Percentiles rank a stretch among this genome's conserved stretches.
phyloP scores from a whole-genome alignment of 2,113 vertebrate species.

The Trichechus manatus region DNA sequence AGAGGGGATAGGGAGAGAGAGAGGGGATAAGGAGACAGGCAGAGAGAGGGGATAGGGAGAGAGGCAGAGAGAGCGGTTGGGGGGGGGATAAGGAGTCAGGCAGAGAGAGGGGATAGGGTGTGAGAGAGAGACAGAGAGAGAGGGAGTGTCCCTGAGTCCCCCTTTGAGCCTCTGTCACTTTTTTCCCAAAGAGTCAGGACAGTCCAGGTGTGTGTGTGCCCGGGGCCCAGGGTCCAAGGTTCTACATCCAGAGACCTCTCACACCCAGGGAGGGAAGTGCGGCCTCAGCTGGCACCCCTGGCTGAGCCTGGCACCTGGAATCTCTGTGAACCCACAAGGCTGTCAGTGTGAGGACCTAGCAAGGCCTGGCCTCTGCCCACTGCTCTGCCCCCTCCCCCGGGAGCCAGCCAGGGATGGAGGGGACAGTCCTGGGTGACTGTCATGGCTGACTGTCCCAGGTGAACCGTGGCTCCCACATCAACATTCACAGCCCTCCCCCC shows the following conservation, averaged over 20 bases:
- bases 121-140: too few species aligned
- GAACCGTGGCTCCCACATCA: too few species aligned
- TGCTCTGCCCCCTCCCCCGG: not conserved
- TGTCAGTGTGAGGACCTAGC: not conserved
- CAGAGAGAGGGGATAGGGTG: too few species aligned
- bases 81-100: too few species aligned
- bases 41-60: not conserved
- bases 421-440: accelerated
- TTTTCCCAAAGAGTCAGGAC: too few species aligned
- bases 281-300: too few species aligned
- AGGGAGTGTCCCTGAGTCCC: too few species aligned
- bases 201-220: accelerated
- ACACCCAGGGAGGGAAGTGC: not conserved
- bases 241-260: too few species aligned
- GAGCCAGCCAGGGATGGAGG: not conserved
- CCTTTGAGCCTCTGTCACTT: accelerated
- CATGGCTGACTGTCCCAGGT: too few species aligned
- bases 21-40: not conserved
- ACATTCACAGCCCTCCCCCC: not conserved
- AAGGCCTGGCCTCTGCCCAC: not conserved
- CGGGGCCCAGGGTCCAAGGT: not conserved
- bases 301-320: too few species aligned
- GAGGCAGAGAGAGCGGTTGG: not conserved
- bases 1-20: too few species aligned
- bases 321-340: too few species aligned